Evolutionary conservation across 2,797 vertebrate genomes (phyloP).

Genomic region (Tympanoctomys barrerae): DNA sequence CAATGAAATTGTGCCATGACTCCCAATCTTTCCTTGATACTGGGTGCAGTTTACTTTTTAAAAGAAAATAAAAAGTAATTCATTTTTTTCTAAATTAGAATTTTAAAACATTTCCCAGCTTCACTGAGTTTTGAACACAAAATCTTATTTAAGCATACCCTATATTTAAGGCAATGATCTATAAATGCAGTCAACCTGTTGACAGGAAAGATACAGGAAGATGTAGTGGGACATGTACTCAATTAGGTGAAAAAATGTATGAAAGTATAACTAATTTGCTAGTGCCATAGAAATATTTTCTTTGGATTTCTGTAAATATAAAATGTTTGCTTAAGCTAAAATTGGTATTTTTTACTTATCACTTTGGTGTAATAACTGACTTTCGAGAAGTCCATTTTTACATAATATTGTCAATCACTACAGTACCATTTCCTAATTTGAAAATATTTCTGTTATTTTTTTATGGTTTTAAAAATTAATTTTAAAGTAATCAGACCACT

Average conservation of each 20-base stretch:
- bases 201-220: constrained; percentile 34
- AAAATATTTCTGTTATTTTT: constrained; percentile 67
- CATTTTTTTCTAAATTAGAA: constrained; percentile 34
- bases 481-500: constrained; percentile 46
- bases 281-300: constrained; percentile 65
- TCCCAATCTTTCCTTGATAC: constrained; percentile 11
- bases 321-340: constrained; percentile 68
- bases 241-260: constrained; percentile 55
- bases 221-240: constrained; percentile 23
- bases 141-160: constrained; percentile 49
- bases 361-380: constrained; percentile 50
- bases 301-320: constrained; percentile 66
- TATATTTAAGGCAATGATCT: constrained; percentile 62
- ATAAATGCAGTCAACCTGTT: constrained; percentile 41
- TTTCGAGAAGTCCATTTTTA: constrained; percentile 69
- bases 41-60: background rate
- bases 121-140: constrained; percentile 57
- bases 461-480: constrained; percentile 56
- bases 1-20: background rate
- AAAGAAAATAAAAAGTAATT: background rate
- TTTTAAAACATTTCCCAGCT: constrained; percentile 52
- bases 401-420: constrained; percentile 51
- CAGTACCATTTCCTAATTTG: constrained; percentile 73
- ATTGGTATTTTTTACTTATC: constrained; percentile 64
- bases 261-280: constrained; percentile 60